Evolutionary conservation across 2,113 vertebrate genomes (phyloP), one percentile per base, ranked within the genome.

Genomic region (Pygoscelis antarcticus): DNA sequence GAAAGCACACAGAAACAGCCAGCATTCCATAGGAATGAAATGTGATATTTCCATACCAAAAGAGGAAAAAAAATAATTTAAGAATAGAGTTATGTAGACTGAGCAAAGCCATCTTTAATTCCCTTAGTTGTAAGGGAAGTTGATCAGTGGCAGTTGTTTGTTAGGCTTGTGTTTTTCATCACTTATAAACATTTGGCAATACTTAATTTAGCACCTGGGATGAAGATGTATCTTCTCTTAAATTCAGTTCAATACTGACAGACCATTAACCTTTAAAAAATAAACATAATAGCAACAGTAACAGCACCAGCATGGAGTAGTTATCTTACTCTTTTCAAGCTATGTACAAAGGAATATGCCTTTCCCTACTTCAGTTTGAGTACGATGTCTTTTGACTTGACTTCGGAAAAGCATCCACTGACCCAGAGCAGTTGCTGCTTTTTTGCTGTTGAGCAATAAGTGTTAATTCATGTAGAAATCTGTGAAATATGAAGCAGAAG

Each of bases 381-480:
- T 61, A 58, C 3, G 0, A 42, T 92, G 27, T 69, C 49, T 89
- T 94, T 54, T 93, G 92, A 87, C 82, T 91, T 82, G 87, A 69
- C 62, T 94, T 94, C 69, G 79, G 61, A 49, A 22, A 93, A 84
- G 74, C 83, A 61, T 79, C 80, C 69, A 32, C 74, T 91, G 87
- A 85, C 91, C 87, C 74, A 77, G 74, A 87, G 77, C 70, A 74
- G 70, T 94, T 94, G 69, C 57, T 87, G 47, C 2, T 16, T 78
- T 93, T 95, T 95, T 79, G 69, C 74, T 76, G 19, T 76, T 49
- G 74, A 91, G 57, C 57, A 79, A 0, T 61, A 92, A 92, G 52
- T 46, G 58, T 87, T 96, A 87, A 95, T 89, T 93, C 93, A 77
- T 91, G 91, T 95, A 87, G 93, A 97, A 96, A 95, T 92, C 66